Conservation (phyloP, 2,888 invertebrate species). For the Bellardia pandia region DNA sequence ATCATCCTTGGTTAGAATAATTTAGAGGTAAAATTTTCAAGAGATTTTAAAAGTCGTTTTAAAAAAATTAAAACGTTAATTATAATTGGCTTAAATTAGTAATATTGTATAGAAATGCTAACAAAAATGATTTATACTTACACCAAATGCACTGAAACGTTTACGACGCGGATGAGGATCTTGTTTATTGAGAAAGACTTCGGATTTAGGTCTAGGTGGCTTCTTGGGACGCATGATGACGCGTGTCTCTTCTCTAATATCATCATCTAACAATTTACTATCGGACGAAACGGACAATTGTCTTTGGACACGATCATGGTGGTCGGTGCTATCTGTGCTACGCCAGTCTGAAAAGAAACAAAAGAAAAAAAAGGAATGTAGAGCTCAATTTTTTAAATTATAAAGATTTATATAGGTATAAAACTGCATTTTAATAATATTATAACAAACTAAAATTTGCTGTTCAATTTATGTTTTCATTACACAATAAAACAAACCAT, state of each 20-base stretch:
- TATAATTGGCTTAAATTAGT: too few relatives aligned
- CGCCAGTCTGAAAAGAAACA: conserved; percentile 88
- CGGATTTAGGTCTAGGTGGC: conserved; percentile 97
- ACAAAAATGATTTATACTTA: conserved; percentile 85
- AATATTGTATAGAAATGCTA: too few relatives aligned
- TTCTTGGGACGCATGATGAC: conserved; percentile 95
- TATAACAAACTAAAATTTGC: not conserved
- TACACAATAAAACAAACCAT: not conserved
- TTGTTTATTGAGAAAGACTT: conserved; percentile 93
- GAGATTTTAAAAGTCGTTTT: not conserved
- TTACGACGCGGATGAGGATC: conserved; percentile 92
- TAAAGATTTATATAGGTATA: not conserved
- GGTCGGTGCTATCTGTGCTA: conserved; percentile 87
- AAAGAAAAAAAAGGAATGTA: not conserved
- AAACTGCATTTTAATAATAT: too few relatives aligned
- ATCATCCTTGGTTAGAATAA: too few relatives aligned
- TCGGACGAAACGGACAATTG: conserved; percentile 96
- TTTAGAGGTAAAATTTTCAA: not conserved
- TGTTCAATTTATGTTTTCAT: conserved; percentile 12
- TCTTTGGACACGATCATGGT: conserved; percentile 93
- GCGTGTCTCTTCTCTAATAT: conserved; percentile 94
- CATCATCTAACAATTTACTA: conserved; percentile 95
- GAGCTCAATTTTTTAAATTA: not conserved
- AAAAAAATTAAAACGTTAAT: not conserved
- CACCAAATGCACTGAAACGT: conserved; percentile 98